A percentile compares a stretch with the other conserved stretches of the same genome.
These are phyloP conservation scores for Elysia crispata DNA, from an alignment of 2,888 invertebrate species.

Conservation along the genomic window DNA sequence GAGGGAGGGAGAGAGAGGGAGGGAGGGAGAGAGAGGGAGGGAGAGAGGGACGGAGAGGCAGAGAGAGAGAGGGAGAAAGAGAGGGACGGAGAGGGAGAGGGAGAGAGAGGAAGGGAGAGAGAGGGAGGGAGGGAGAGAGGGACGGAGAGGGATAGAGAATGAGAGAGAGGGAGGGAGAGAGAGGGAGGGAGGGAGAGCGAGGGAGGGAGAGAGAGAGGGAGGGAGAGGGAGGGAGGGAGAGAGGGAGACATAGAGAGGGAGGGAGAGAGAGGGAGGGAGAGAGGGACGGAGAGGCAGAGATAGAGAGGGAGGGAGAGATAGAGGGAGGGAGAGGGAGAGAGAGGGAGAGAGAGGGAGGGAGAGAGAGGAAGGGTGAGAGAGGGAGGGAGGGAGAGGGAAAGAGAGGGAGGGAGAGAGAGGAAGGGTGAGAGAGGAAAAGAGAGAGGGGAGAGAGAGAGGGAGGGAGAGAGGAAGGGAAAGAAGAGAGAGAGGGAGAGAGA, in stretches of 20 bases:
- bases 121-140: not conserved
- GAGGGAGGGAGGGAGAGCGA: not conserved
- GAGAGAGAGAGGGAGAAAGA: not conserved
- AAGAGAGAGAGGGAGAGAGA: not conserved
- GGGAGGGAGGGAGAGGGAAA: no score
- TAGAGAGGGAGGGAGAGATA: no score
- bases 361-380: no score
- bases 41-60: not conserved
- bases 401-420: no score
- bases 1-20: constrained; percentile 2
- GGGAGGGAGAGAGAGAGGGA: not conserved
- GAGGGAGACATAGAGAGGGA: no score
- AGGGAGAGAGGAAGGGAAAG: no score
- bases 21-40: not conserved
- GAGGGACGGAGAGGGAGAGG: not conserved
- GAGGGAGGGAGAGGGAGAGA: no score
- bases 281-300: no score
- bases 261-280: no score
- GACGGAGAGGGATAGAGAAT: not conserved
- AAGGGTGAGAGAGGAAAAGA: no score
- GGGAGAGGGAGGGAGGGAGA: not conserved
- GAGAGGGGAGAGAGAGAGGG: no score
- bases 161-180: not conserved
- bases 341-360: no score
- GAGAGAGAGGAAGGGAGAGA: constrained; percentile 3